Evolutionary conservation across 2,888 invertebrate genomes (phyloP), one percentile per base, ranked within the genome.

Genomic region (Callinectes sapidus): DNA sequence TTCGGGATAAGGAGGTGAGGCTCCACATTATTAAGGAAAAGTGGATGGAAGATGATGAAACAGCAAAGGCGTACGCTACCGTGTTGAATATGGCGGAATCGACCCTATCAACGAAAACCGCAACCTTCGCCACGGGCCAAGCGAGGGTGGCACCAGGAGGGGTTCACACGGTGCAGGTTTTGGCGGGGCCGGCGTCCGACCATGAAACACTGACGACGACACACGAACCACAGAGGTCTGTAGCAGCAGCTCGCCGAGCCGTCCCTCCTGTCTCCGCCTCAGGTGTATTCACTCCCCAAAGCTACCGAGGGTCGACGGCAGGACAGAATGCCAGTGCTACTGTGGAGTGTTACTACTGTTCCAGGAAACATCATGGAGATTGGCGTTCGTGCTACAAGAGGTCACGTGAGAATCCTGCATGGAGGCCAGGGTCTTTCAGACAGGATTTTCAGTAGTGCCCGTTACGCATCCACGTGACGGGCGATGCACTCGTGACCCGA

Each of bases 321-420:
- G 2, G 14, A 61, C 89, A 35, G 13, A 32, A 16, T 23, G 23
- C 18, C 23, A 39, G 66, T 10, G 71, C 18, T 23, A 6, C 89
- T 23, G 23, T 89, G 18, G 35, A 61, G 39, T 89, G 89, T 39
- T 89, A 89, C 71, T 89, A 89, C 42, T 89, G 89, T 42, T 89
- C 71, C 18, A 35, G 18, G n/a, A 42, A 18, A 39, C 89, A 71
- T 42, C 35, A 16, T n/a, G 89, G 66, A 89, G 66, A 71, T 23
- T 89, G 71, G 71, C 16, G 14, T n/a, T 14, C 48, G 14, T 90
- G 90, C n/a, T 90, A 48, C 35, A 81, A 48, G 32, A 90, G 81
- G 61, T 28, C 16, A 55, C 32, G 35, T 10, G 90, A 90, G 32
- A 81, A 90, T 81, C 77, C 81, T 90, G 10, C 2, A 13, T 90